phyloP scores from a whole-genome alignment of 2,113 vertebrate genomes.

The Cephalopholis sonnerati region DNA sequence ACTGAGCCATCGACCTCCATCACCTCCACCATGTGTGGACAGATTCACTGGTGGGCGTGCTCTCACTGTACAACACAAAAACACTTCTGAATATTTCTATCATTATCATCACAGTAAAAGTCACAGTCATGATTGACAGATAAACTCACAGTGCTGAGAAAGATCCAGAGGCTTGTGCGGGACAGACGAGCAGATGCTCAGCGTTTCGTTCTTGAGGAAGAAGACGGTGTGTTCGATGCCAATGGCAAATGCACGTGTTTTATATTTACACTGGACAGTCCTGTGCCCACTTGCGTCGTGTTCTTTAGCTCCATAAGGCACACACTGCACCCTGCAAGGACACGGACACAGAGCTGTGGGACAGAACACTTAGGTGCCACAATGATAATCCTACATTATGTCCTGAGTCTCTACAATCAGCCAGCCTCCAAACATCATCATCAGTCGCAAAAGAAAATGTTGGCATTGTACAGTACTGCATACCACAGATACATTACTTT shows the following conservation, averaged over 20 bases:
- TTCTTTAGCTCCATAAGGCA: background rate
- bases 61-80: conserved; percentile 69
- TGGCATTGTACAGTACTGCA: no score
- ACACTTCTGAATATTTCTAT: background rate
- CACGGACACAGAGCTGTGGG: conserved; percentile 14
- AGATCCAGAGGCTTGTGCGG: conserved; percentile 32
- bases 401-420: background rate
- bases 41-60: conserved; percentile 61
- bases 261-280: conserved; percentile 58
- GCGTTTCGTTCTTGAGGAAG: conserved; percentile 54
- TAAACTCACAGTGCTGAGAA: conserved; percentile 68
- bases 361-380: background rate
- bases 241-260: rapidly evolving
- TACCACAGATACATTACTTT: no score
- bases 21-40: background rate
- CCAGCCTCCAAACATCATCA: rapidly evolving
- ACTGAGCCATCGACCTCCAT: conserved; percentile 47
- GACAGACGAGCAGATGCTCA: conserved; percentile 18
- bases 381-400: background rate
- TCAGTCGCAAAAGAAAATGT: no score
- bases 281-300: background rate
- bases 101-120: background rate
- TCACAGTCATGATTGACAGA: background rate
- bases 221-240: conserved; percentile 33
- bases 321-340: conserved; percentile 58